Evolutionary conservation across 2,888 invertebrate species (phyloP).

Genomic region (Hyles lineata): DNA sequence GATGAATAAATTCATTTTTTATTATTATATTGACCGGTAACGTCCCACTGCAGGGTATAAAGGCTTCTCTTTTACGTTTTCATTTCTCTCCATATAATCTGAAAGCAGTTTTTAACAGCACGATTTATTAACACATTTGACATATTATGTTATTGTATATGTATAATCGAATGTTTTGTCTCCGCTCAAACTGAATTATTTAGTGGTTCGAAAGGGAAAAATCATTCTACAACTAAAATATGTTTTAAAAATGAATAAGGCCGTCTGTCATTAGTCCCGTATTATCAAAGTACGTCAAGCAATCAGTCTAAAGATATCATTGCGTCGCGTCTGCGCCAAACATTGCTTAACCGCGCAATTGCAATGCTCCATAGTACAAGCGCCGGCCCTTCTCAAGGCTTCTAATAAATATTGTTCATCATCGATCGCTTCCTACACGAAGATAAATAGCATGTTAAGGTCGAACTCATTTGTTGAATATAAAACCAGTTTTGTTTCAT

Average conservation of each 20-base stretch:
- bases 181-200: too few species aligned
- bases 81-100: too few species aligned
- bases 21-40: too few species aligned
- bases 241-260: too few species aligned
- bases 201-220: too few species aligned
- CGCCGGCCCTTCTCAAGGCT: constrained; percentile 22
- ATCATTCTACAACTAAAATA: too few species aligned
- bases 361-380: background rate
- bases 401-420: background rate
- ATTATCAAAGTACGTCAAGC: constrained; percentile 15
- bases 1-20: too few species aligned
- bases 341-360: constrained; percentile 11
- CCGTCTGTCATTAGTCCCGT: background rate
- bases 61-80: too few species aligned
- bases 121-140: background rate
- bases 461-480: background rate
- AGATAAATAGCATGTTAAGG: background rate
- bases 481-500: background rate
- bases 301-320: constrained; percentile 21
- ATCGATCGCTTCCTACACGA: constrained; percentile 19
- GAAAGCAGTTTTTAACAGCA: too few species aligned
- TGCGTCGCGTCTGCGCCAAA: constrained; percentile 14
- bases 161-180: too few species aligned
- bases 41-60: too few species aligned
- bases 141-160: background rate